phyloP scores from a whole-genome alignment of 1,140 invertebrate species.

The Stegodyphus dumicola region DNA sequence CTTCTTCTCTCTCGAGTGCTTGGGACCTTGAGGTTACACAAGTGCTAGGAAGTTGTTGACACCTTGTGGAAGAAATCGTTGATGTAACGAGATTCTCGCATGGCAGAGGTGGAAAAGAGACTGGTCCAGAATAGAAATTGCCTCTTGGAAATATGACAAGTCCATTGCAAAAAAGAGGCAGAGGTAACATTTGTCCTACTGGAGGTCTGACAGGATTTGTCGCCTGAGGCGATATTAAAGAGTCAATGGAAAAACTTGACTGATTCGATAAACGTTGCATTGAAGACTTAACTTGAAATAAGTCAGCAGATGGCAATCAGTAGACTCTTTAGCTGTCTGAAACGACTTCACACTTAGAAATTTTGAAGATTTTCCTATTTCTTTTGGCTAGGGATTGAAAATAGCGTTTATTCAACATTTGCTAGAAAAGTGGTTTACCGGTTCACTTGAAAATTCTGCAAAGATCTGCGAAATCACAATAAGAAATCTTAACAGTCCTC shows the following conservation, averaged over 20 bases:
- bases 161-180: constrained; percentile 39
- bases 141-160: constrained; percentile 37
- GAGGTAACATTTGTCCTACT: background rate
- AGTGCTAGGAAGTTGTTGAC: background rate
- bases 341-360: too few relatives aligned
- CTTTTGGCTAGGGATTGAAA: too few relatives aligned
- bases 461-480: too few relatives aligned
- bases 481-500: too few relatives aligned
- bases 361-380: too few relatives aligned
- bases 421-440: too few relatives aligned
- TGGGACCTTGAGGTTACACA: background rate
- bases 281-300: background rate
- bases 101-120: constrained; percentile 10
- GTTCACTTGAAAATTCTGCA: too few relatives aligned
- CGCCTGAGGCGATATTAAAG: constrained; percentile 32
- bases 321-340: too few relatives aligned
- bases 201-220: background rate
- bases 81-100: background rate
- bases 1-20: constrained; percentile 13
- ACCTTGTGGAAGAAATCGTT: constrained; percentile 4
- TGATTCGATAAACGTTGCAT: constrained; percentile 45
- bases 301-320: too few relatives aligned
- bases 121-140: constrained; percentile 2
- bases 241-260: constrained; percentile 37
- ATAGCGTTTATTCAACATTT: too few relatives aligned